phyloP scores from a whole-genome alignment of 1,140 invertebrate genomes.

The Atopsyche davidsoni region DNA sequence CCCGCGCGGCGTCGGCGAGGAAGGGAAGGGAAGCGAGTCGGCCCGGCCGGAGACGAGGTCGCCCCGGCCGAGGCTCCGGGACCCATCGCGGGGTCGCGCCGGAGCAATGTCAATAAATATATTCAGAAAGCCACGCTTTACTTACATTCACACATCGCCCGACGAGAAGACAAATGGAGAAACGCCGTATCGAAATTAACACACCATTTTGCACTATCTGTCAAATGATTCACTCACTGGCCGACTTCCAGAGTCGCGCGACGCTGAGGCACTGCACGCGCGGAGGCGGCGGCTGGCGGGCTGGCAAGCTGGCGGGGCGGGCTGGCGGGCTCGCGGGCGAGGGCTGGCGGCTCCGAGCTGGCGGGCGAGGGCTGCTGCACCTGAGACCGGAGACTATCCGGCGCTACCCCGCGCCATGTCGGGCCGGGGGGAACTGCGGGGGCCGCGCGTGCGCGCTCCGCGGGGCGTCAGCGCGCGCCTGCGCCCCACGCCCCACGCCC shows the following conservation, averaged over 20 bases:
- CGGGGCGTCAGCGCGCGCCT: too few relatives aligned
- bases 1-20: too few relatives aligned
- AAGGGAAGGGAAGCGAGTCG: too few relatives aligned
- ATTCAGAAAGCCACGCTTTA: too few relatives aligned
- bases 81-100: too few relatives aligned
- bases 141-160: too few relatives aligned
- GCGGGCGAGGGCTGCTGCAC: constrained; percentile 10
- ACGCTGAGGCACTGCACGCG: constrained; percentile 1
- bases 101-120: too few relatives aligned
- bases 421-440: constrained; percentile 12
- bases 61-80: too few relatives aligned
- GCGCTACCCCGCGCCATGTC: constrained; percentile 15
- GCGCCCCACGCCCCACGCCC: too few relatives aligned
- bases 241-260: not conserved
- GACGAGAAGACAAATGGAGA: not conserved
- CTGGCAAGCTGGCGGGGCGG: not conserved
- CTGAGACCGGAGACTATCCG: constrained; percentile 1
- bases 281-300: not conserved
- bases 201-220: constrained; percentile 12
- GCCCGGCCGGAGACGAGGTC: too few relatives aligned
- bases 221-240: constrained; percentile 12
- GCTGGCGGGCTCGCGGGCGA: not conserved
- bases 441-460: constrained; percentile 4
- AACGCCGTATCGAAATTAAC: not conserved
- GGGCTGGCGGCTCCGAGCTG: not conserved